A percentile compares a stretch with the other conserved stretches of the same genome.
These are phyloP conservation scores for Poeciliopsis turrubarensis DNA, from an alignment of 2,113 vertebrate genomes.

Conservation along the genomic window DNA sequence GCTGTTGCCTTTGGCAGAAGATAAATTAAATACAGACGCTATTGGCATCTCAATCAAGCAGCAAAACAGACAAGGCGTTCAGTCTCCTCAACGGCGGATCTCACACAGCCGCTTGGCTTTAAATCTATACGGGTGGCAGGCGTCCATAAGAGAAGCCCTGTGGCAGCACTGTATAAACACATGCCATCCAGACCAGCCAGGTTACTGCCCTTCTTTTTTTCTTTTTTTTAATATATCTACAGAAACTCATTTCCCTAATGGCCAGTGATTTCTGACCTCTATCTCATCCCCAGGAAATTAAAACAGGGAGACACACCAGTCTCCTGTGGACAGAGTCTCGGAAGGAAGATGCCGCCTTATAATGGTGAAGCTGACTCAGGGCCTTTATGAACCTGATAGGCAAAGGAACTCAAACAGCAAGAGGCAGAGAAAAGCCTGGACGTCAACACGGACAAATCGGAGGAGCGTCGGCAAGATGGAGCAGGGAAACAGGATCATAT, in stretches of 20 bases:
- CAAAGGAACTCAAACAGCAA: not conserved
- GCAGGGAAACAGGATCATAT: not conserved
- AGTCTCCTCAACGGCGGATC: constrained; percentile 23
- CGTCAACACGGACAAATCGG: not conserved
- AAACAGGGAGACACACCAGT: constrained; percentile 1
- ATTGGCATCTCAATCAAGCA: constrained; percentile 20
- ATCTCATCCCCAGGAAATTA: constrained; percentile 40
- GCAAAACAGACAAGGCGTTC: constrained; percentile 19
- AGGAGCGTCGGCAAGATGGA: not conserved
- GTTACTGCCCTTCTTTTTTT: constrained; percentile 16
- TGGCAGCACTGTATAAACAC: constrained; percentile 45
- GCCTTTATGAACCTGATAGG: not conserved
- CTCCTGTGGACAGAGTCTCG: not conserved
- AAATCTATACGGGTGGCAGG: constrained; percentile 49
- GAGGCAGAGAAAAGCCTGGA: not conserved
- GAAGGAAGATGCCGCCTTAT: constrained; percentile 1
- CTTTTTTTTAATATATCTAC: constrained; percentile 15
- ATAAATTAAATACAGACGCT: constrained; percentile 29
- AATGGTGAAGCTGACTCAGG: not conserved
- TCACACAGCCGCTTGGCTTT: constrained; percentile 22
- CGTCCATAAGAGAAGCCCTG: constrained; percentile 37
- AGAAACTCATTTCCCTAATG: constrained; percentile 62
- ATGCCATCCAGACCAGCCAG: constrained; percentile 42
- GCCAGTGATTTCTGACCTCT: constrained; percentile 42
- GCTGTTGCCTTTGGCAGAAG: not conserved